Conservation (phyloP, 1,140 invertebrate genomes). For the Ganaspis sp. region DNA sequence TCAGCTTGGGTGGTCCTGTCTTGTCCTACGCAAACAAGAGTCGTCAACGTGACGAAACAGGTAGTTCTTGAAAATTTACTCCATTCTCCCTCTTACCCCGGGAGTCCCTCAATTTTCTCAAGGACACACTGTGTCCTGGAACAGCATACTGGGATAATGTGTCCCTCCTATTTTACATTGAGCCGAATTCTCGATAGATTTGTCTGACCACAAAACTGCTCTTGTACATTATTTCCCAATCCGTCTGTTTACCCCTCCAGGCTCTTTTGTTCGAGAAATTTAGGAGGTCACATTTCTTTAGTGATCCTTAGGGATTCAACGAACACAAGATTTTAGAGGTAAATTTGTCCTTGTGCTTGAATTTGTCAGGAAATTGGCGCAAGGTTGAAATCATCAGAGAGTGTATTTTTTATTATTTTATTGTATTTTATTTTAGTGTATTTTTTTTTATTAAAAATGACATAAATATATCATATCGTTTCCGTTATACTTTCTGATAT, state of each 20-base stretch:
- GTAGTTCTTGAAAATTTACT: conserved; percentile 69
- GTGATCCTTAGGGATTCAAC: background rate
- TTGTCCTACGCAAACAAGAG: conserved; percentile 71
- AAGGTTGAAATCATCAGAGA: too few species aligned
- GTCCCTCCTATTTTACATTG: too few species aligned
- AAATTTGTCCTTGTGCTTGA: conserved; percentile 7
- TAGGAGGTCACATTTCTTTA: background rate
- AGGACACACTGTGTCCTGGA: background rate
- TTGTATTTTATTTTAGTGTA: too few species aligned
- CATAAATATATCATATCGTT: too few species aligned
- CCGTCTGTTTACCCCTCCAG: background rate
- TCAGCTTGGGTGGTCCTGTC: conserved; percentile 69
- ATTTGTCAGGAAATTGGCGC: background rate
- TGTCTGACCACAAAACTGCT: background rate
- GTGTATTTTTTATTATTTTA: too few species aligned
- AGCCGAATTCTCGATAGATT: background rate
- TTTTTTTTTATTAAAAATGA: too few species aligned
- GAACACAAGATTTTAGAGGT: background rate
- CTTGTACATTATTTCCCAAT: too few species aligned
- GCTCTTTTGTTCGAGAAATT: background rate
- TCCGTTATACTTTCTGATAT: too few species aligned
- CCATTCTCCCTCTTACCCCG: conserved; percentile 60
- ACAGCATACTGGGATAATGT: too few species aligned
- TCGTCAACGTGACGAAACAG: conserved; percentile 62
- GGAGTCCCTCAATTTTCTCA: background rate